These are phyloP conservation scores for Malacoctenus gilli DNA, from an alignment of 2,797 vertebrate species.

Conservation along the genomic window DNA sequence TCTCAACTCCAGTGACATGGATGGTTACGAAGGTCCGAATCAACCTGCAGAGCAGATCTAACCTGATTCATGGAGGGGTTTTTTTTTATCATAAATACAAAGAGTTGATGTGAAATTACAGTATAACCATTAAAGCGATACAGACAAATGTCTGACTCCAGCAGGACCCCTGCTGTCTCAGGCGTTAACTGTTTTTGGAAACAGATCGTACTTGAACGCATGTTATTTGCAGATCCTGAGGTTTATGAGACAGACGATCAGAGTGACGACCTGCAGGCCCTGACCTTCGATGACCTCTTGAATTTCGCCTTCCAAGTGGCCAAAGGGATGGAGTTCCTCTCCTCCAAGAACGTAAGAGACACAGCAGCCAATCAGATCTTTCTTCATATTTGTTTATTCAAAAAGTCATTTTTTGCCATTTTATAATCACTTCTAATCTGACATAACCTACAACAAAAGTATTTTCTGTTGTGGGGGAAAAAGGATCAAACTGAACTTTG, in stretches of 20 bases:
- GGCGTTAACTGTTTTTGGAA: no score
- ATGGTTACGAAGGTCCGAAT: slow-evolving; percentile 63
- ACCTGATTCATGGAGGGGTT: background rate
- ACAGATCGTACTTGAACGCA: background rate
- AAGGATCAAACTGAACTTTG: no score
- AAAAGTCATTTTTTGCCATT: no score
- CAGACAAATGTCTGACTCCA: no score
- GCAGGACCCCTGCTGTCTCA: no score
- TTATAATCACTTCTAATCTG: background rate
- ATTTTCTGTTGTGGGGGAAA: no score
- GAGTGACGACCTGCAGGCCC: slow-evolving; percentile 85
- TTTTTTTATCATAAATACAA: no score
- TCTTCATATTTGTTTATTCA: no score
- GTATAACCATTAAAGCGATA: no score
- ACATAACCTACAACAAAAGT: no score
- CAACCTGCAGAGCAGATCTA: background rate
- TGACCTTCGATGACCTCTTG: slow-evolving; percentile 93
- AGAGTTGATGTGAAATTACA: no score
- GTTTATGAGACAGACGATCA: slow-evolving; percentile 68
- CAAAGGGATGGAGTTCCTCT: slow-evolving; percentile 98
- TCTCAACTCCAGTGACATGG: slow-evolving; percentile 28
- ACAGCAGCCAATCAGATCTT: background rate
- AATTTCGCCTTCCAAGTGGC: slow-evolving; percentile 94
- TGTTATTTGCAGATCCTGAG: slow-evolving; percentile 45
- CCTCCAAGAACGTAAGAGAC: slow-evolving; percentile 84